Conservation (phyloP, 2,888 invertebrate species). For the Hoplodrina blanda region DNA sequence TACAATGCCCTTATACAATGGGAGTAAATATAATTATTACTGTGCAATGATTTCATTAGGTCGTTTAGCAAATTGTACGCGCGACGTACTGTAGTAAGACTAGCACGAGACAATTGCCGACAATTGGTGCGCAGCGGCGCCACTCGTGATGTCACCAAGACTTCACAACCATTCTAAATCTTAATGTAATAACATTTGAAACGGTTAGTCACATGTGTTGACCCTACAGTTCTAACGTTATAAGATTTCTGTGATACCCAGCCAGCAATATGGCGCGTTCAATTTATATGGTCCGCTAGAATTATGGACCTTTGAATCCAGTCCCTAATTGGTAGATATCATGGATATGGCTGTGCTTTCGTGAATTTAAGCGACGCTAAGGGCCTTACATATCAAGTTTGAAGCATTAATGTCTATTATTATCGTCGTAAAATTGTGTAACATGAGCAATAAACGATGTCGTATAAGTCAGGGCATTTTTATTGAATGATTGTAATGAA, state of each 20-base stretch:
- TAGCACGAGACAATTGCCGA: conserved; percentile 85
- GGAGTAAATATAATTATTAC: conserved; percentile 80
- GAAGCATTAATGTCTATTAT: conserved; percentile 49
- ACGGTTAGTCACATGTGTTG: conserved; percentile 39
- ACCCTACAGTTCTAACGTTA: conserved; percentile 26
- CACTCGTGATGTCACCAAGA: conserved; percentile 85
- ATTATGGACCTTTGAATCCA: conserved; percentile 40
- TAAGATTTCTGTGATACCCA: conserved; percentile 30
- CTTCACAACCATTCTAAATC: conserved; percentile 64
- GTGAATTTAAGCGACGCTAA: conserved; percentile 41
- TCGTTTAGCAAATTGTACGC: conserved; percentile 73
- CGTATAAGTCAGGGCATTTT: conserved; percentile 44
- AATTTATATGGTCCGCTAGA: conserved; percentile 24
- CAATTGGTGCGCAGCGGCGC: conserved; percentile 88
- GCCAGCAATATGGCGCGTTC: conserved; percentile 43
- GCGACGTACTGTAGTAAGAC: conserved; percentile 65
- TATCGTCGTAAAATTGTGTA: conserved; percentile 53
- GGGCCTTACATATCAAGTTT: conserved; percentile 52
- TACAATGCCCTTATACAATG: conserved; percentile 75
- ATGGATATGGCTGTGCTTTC: conserved; percentile 54
- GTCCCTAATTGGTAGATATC: conserved; percentile 55
- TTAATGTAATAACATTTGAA: conserved; percentile 60
- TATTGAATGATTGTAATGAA: conserved; percentile 47
- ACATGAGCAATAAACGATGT: conserved; percentile 43
- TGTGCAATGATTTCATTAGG: conserved; percentile 83